A percentile compares a stretch with the other conserved stretches of the same genome.
Evolutionary conservation across 1,140 invertebrate species (phyloP).

Genomic region (Diuraphis noxia): DNA sequence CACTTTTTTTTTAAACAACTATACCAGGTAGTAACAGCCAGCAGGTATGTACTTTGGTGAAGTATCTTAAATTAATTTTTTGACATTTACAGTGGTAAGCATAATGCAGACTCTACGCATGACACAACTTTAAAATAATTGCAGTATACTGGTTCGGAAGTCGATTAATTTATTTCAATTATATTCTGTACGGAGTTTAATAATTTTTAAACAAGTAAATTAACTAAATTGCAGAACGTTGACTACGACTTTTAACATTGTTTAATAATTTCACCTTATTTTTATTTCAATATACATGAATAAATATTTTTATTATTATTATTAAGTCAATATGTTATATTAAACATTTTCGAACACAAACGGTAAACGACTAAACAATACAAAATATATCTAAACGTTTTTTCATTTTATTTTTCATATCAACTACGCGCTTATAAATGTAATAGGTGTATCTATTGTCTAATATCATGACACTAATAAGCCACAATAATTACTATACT

Average conservation of each 20-base stretch:
- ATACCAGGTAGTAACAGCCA: background rate
- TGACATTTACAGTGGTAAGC: background rate
- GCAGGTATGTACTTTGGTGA: background rate
- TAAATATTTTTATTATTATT: background rate
- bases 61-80: conserved; percentile 3
- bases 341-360: background rate
- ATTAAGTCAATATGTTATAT: background rate
- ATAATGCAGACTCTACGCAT: background rate
- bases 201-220: background rate
- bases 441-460: background rate
- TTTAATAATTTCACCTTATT: background rate
- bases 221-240: background rate
- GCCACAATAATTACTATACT: background rate
- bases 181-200: background rate
- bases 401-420: background rate
- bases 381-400: background rate
- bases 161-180: conserved; percentile 1
- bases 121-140: background rate
- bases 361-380: background rate
- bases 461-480: background rate
- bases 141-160: background rate
- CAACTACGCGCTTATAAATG: background rate
- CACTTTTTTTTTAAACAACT: background rate
- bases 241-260: background rate
- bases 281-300: background rate